Evolutionary conservation across 2,888 invertebrate genomes (phyloP), one percentile per base, ranked within the genome.

Genomic region (Proisotoma minuta): DNA sequence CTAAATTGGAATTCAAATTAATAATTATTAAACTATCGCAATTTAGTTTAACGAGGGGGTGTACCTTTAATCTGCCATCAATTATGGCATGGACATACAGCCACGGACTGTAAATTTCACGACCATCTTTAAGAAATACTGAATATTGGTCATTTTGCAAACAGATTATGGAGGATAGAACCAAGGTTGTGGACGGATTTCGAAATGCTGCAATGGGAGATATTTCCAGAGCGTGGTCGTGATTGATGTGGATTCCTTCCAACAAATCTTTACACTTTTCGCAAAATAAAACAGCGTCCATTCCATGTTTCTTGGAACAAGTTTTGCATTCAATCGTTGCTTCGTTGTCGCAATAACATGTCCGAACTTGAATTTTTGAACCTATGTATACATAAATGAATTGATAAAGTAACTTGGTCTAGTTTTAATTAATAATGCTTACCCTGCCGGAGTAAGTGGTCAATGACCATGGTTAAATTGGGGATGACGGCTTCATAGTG

Each of bases 401-500:
- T 49, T 1, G 23, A 39, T 50, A 27, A 15, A n/a, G 10, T n/a
- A 12, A 43, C 29, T n/a, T 26, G 48, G 10, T 56, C 28, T 24
- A 22, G 3, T 47, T 26, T 18, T 18, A 15, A 47, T 47, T 47
- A 8, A 20, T 8, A 27, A 62, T 43, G 47, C 18, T 49, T 40
- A 52, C 60, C 52, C 47, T 58, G 48, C 34, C 61, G 63, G 8
- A 68, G 27, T n/a, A 65, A 12, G 18, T 61, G 59, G 12, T 50
- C 52, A n/a, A 68, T 62, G 10, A 54, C 57, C 29, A 68, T 24
- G 1, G 53, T 61, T 2, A 65, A 12, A 22, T 49, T 63, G 12
- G 69, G 69, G 8, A 67, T 52, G 2, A 67, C 62, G 20, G 62
- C 62, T 8, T 65, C 62, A 34, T 67, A 67, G 48, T 67, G 67